phyloP scores from a whole-genome alignment of 1,140 invertebrate species.

The Drosophila suzukii region DNA sequence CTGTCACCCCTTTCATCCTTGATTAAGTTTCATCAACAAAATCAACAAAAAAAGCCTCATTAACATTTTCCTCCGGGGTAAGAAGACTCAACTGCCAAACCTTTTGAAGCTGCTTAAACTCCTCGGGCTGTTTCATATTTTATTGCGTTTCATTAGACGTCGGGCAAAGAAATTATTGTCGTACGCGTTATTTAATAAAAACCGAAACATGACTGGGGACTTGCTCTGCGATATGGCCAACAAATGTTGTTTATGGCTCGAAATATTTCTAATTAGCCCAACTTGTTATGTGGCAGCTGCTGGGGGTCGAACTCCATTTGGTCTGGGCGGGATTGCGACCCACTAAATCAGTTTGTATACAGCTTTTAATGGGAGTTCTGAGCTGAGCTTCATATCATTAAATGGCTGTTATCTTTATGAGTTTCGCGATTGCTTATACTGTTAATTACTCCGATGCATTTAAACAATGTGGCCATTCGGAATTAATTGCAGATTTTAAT shows the following conservation, averaged over 20 bases:
- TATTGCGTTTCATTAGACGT: constrained; percentile 57
- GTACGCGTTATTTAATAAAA: constrained; percentile 73
- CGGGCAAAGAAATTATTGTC: constrained; percentile 57
- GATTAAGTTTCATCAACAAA: not conserved
- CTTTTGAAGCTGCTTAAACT: constrained; percentile 19
- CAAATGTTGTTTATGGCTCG: constrained; percentile 77
- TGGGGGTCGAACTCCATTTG: constrained; percentile 19
- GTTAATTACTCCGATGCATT: constrained; percentile 59
- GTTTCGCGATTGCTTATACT: constrained; percentile 29
- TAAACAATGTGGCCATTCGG: constrained; percentile 1
- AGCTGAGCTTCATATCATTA: constrained; percentile 28
- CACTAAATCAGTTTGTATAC: constrained; percentile 12
- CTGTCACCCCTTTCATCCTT: not conserved
- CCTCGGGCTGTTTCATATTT: constrained; percentile 58
- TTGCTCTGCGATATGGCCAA: constrained; percentile 30
- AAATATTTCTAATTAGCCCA: constrained; percentile 74
- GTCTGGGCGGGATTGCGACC: not conserved
- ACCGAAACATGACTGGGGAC: constrained; percentile 21
- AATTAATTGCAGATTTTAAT: not conserved
- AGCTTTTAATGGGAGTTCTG: constrained; percentile 14
- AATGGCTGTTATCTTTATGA: constrained; percentile 31
- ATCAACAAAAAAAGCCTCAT: constrained; percentile 1
- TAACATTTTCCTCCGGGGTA: not conserved
- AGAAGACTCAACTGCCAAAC: not conserved
- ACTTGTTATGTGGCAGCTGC: constrained; percentile 58